Evolutionary conservation across 2,888 invertebrate species (phyloP).

Genomic region (Mesodorylaimus sp.): DNA sequence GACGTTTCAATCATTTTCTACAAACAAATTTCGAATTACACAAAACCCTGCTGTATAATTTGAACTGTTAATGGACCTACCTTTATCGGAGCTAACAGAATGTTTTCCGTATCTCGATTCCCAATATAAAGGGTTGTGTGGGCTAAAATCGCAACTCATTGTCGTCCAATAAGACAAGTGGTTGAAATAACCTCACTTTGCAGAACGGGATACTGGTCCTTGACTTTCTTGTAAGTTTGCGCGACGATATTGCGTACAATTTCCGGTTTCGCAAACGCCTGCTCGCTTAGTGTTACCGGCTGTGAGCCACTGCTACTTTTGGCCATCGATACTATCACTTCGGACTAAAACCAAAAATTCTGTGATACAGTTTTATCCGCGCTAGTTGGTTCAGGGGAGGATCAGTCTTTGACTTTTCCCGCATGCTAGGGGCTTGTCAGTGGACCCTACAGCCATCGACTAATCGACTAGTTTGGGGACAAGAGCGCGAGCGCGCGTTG

Average conservation of each 20-base stretch:
- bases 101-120: slow-evolving; percentile 88
- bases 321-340: too few species aligned
- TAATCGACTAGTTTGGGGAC: too few species aligned
- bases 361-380: too few species aligned
- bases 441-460: too few species aligned
- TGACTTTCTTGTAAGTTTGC: slow-evolving; percentile 58
- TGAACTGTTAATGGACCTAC: background rate
- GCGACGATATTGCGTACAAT: slow-evolving; percentile 51
- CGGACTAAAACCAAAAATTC: too few species aligned
- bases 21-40: slow-evolving; percentile 10
- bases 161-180: too few species aligned
- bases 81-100: slow-evolving; percentile 46
- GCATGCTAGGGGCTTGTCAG: too few species aligned
- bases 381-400: background rate
- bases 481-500: too few species aligned
- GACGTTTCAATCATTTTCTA: slow-evolving; percentile 60
- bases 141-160: too few species aligned
- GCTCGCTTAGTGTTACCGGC: slow-evolving; percentile 34
- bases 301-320: background rate
- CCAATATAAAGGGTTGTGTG: slow-evolving; percentile 87
- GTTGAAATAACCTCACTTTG: slow-evolving; percentile 43
- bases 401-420: slow-evolving; percentile 42
- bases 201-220: slow-evolving; percentile 49
- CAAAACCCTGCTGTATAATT: slow-evolving; percentile 1
- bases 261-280: slow-evolving; percentile 51